phyloP scores from a whole-genome alignment of 2,113 vertebrate genomes.

The Ameiurus melas region DNA sequence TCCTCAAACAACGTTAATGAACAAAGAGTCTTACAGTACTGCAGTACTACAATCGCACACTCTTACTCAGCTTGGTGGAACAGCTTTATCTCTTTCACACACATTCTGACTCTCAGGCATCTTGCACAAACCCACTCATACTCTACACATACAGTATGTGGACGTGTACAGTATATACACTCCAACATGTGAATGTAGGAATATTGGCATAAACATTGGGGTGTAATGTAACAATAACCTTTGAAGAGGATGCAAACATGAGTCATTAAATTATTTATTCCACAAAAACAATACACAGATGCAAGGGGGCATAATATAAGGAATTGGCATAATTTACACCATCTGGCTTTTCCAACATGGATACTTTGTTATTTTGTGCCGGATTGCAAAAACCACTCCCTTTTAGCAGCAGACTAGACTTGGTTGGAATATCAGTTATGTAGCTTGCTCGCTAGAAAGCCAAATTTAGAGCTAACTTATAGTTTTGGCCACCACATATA shows the following conservation, averaged over 20 bases:
- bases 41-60: not conserved
- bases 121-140: constrained; percentile 34
- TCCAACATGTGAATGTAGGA: constrained; percentile 42
- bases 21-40: constrained; percentile 72
- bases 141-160: not conserved
- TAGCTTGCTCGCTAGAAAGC: not conserved
- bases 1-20: constrained; percentile 62
- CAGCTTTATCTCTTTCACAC: constrained; percentile 39
- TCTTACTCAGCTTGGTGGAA: not conserved
- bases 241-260: not conserved
- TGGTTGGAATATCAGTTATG: not conserved
- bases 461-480: not conserved
- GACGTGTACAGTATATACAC: not conserved
- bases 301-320: not conserved
- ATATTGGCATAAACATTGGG: not conserved
- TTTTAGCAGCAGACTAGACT: not conserved
- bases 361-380: not conserved
- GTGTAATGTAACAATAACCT: not conserved
- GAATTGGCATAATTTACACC: not conserved
- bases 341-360: not conserved
- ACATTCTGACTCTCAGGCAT: constrained; percentile 17
- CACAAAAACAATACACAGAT: too few species aligned
- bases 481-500: not conserved
- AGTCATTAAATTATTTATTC: not conserved
- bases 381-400: not conserved